Evolutionary conservation across 1,140 invertebrate genomes (phyloP).

Genomic region (Drosophila burlai): DNA sequence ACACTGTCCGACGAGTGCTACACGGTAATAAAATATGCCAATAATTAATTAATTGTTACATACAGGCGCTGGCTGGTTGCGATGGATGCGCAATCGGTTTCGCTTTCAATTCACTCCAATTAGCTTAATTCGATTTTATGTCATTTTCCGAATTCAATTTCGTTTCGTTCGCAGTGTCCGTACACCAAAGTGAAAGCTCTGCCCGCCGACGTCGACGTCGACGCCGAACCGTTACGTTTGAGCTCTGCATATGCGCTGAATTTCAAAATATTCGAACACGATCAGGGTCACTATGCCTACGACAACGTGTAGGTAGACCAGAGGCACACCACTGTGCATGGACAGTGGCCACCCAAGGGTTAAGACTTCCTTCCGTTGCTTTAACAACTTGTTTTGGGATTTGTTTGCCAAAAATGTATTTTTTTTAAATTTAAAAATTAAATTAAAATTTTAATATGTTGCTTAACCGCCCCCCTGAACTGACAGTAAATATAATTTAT

Average conservation of each 20-base stretch:
- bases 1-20: conserved; percentile 76
- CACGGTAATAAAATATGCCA: conserved; percentile 46
- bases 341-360: neutral
- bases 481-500: no score
- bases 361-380: no score
- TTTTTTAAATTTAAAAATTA: no score
- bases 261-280: conserved; percentile 83
- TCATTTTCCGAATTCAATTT: conserved; percentile 12
- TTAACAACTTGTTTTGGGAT: neutral
- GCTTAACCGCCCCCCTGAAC: no score
- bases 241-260: conserved; percentile 75
- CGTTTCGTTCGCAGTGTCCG: conserved; percentile 84
- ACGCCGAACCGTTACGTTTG: conserved; percentile 75
- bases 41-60: conserved; percentile 2
- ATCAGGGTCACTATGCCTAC: conserved; percentile 85
- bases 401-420: no score
- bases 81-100: conserved; percentile 21
- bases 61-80: neutral
- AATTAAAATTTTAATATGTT: no score
- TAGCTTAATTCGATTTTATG: conserved; percentile 44
- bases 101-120: conserved; percentile 30
- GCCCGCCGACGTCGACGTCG: conserved; percentile 51
- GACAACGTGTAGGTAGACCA: conserved; percentile 86
- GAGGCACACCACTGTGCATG: neutral
- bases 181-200: conserved; percentile 84